These are phyloP conservation scores for Hetaerina americana DNA, from an alignment of 1,140 invertebrate genomes.

Conservation along the genomic window DNA sequence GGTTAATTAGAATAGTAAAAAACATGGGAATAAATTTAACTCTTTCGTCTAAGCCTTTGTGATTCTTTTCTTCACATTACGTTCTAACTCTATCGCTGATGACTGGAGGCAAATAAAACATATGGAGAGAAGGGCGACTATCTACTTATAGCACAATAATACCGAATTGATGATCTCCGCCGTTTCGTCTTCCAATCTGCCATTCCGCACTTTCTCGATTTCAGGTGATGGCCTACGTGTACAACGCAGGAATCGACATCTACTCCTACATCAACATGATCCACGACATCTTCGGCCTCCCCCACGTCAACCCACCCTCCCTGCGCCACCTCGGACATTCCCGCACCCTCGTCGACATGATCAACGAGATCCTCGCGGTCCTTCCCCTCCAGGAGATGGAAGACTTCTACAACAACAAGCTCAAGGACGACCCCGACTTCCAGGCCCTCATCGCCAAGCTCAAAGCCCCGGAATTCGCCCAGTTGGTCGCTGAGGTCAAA, in stretches of 20 bases:
- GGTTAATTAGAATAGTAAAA: no score
- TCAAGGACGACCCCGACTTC: slow-evolving; percentile 16
- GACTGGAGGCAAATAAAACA: no score
- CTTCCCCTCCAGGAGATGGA: slow-evolving; percentile 20
- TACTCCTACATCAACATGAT: slow-evolving; percentile 17
- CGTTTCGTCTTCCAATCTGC: no score
- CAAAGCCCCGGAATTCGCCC: slow-evolving; percentile 14
- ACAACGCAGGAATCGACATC: slow-evolving; percentile 19
- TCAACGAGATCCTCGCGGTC: slow-evolving; percentile 18
- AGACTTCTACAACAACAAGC: slow-evolving; percentile 19
- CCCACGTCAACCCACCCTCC: slow-evolving; percentile 17
- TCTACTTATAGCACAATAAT: no score
- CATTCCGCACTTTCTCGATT: no score
- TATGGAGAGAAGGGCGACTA: no score
- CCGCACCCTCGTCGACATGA: slow-evolving; percentile 4
- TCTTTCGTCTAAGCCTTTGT: no score
- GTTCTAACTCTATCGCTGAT: no score
- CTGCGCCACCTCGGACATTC: background rate
- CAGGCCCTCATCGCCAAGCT: slow-evolving; percentile 14
- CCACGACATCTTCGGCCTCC: slow-evolving; percentile 17
- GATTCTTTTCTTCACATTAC: no score
- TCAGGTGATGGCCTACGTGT: no score
- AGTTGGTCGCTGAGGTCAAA: slow-evolving; percentile 12
- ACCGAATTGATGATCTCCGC: no score
- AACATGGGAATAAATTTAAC: no score